Base-by-base conservation (phyloP, 2,113 vertebrate species). In the Myrmecobius fasciatus region DNA sequence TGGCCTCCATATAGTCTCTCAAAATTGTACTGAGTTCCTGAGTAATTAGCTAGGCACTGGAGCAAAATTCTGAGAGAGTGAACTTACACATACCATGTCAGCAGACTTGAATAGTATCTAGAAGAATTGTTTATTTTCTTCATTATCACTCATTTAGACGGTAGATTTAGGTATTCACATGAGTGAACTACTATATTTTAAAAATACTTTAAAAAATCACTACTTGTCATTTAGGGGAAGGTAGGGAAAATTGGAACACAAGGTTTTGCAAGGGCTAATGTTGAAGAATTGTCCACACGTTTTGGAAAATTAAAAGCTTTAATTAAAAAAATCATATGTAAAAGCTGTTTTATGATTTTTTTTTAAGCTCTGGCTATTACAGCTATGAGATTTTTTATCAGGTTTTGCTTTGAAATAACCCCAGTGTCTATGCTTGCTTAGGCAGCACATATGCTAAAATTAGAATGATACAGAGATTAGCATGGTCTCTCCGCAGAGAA, bases 371-470 rank as follows among this genome's bases (percentile, higher is more conserved):
- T 43, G 25, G 26, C 51, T 67, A 48, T 56, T 54, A 56, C 48
- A 93, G 25, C 89, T 26, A 47, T 43, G 47, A 51, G 28, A 60
- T 0, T 94, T 83, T 83, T 43, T 43, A 22, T 43, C 20, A 5
- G 24, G 36, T 95, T 96, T 94, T 96, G 54, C 92, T 92, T 95
- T 96, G 89, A 60, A 54, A 89, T 89, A 31, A 28, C 28, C 60
- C 47, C 48, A 94, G 11, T 26, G 60, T 47, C 49, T 51, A 10
- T 51, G 49, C 9, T 51, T 51, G 49, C 49, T 51, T 51, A 10
- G 49, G 49, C 49, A 11, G 9, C 49, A 51, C 49, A 51, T 51
- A 51, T 51, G 11, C 8, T 51, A 51, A 51, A 0, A 51, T 51
- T 51, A 10, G 49, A 51, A 51, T 10, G 49, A 51, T 51, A 51